These are phyloP conservation scores for Penaeus vannamei DNA, from an alignment of 1,140 invertebrate species.

Conservation along the genomic window DNA sequence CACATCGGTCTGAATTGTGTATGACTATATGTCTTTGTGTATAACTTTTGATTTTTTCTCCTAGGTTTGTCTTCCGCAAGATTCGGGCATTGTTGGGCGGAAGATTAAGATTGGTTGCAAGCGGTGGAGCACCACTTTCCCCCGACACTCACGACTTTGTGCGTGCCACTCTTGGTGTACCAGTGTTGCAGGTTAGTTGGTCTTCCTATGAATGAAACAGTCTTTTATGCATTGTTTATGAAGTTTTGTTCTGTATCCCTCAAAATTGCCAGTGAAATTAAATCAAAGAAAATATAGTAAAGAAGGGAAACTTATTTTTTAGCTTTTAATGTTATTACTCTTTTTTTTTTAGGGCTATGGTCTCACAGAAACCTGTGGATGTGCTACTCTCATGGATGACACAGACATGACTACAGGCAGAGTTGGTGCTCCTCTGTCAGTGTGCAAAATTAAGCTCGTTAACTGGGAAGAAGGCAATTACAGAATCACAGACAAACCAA, in stretches of 20 bases:
- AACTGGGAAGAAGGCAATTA: constrained; percentile 72
- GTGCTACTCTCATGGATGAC: constrained; percentile 88
- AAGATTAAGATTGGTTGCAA: constrained; percentile 86
- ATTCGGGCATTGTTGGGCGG: constrained; percentile 82
- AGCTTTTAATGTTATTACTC: neutral
- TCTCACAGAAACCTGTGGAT: constrained; percentile 96
- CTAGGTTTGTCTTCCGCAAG: constrained; percentile 67
- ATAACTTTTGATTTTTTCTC: neutral
- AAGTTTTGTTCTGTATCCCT: too few relatives aligned
- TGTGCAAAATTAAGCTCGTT: constrained; percentile 69
- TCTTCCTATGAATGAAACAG: too few relatives aligned
- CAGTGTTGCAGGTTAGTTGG: constrained; percentile 81
- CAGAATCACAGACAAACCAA: constrained; percentile 68
- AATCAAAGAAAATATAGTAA: too few relatives aligned
- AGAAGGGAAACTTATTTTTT: too few relatives aligned
- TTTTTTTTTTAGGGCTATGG: constrained; percentile 83
- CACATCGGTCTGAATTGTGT: too few relatives aligned
- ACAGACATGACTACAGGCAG: constrained; percentile 69
- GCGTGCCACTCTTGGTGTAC: constrained; percentile 91
- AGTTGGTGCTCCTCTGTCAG: constrained; percentile 69
- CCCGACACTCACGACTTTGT: constrained; percentile 96
- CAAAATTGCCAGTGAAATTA: too few relatives aligned
- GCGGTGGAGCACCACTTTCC: constrained; percentile 95
- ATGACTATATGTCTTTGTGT: too few relatives aligned
- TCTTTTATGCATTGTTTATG: too few relatives aligned